These are phyloP conservation scores for Acromyrmex charruanus DNA, from an alignment of 1,140 invertebrate genomes.

Conservation along the genomic window DNA sequence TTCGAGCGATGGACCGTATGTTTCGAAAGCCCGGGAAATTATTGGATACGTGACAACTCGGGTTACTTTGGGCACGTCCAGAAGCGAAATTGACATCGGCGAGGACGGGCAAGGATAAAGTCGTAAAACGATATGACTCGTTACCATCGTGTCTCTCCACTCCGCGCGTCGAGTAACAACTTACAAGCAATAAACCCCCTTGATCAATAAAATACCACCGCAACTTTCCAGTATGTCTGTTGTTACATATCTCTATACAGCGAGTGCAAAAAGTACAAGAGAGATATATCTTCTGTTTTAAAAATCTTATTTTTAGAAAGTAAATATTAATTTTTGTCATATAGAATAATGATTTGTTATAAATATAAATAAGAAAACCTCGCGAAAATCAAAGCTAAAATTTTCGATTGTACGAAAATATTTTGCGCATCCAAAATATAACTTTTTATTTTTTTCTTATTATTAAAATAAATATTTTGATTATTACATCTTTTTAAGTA, in stretches of 20 bases:
- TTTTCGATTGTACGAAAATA: no score
- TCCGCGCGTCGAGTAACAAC: constrained; percentile 46
- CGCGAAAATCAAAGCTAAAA: no score
- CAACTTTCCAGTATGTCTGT: not conserved
- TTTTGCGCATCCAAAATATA: no score
- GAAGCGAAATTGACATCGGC: constrained; percentile 60
- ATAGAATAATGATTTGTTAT: no score
- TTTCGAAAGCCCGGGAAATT: constrained; percentile 75
- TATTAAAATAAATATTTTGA: no score
- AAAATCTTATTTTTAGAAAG: no score
- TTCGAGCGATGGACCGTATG: constrained; percentile 71
- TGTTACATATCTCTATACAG: not conserved
- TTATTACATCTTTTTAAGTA: no score
- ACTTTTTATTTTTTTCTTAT: no score
- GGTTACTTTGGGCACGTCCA: constrained; percentile 61
- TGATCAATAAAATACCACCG: constrained; percentile 36
- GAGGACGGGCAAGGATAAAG: constrained; percentile 61
- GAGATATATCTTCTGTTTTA: no score
- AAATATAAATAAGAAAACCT: no score
- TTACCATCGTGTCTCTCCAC: constrained; percentile 46
- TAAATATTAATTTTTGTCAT: no score
- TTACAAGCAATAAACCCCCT: constrained; percentile 36
- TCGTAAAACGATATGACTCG: constrained; percentile 62
- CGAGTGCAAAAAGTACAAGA: no score
- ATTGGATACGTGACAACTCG: constrained; percentile 73